Evolutionary conservation across 2,888 invertebrate species (phyloP).

Genomic region (Leptinotarsa rubiginosa): DNA sequence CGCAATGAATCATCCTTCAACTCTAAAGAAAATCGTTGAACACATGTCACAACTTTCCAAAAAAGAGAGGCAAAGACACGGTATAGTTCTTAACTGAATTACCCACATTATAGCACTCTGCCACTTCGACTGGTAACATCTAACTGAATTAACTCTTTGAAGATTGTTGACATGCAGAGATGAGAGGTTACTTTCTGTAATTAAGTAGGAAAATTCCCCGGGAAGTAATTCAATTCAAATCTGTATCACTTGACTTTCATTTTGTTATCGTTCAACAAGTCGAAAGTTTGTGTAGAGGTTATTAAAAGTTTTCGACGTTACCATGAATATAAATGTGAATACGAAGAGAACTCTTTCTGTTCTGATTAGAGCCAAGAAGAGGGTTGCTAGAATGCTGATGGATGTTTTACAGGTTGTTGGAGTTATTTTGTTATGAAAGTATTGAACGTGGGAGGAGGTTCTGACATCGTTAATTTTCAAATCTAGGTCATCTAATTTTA

Average conservation of each 20-base stretch:
- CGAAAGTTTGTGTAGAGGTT: slow-evolving; percentile 18
- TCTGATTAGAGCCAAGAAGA: background rate
- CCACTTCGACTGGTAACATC: slow-evolving; percentile 34
- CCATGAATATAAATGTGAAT: slow-evolving; percentile 18
- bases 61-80: slow-evolving; percentile 19
- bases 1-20: background rate
- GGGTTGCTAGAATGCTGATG: background rate
- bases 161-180: slow-evolving; percentile 41
- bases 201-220: slow-evolving; percentile 31
- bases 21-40: slow-evolving; percentile 29
- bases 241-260: slow-evolving; percentile 25
- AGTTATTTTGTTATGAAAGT: background rate
- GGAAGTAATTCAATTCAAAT: slow-evolving; percentile 38
- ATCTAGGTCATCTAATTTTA: too few relatives aligned
- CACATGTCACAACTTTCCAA: slow-evolving; percentile 28
- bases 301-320: slow-evolving; percentile 16
- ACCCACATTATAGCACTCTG: slow-evolving; percentile 30
- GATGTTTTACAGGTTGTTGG: slow-evolving; percentile 5
- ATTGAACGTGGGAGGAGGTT: too few relatives aligned
- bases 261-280: slow-evolving; percentile 29
- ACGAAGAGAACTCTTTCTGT: slow-evolving; percentile 4
- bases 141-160: slow-evolving; percentile 39
- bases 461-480: too few relatives aligned
- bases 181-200: slow-evolving; percentile 36
- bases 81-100: slow-evolving; percentile 36